Conservation (phyloP, 1,140 invertebrate genomes). For the Bacillus rossius region DNA sequence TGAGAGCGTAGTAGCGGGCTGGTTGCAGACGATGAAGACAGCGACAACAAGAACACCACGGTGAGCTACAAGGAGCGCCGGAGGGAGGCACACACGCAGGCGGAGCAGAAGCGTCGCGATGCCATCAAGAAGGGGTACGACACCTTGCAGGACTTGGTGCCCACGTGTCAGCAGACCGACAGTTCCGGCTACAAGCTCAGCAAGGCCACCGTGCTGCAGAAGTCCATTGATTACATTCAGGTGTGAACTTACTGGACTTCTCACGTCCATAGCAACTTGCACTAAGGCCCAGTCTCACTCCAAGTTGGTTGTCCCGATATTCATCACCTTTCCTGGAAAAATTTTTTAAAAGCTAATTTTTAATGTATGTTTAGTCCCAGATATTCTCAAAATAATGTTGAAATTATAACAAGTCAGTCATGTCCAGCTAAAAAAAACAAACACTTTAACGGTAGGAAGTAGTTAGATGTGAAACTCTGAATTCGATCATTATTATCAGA, state of each 20-base stretch:
- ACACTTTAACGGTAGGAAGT: no score
- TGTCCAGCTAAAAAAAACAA: no score
- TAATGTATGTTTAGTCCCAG: no score
- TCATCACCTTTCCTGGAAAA: no score
- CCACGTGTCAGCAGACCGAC: constrained; percentile 84
- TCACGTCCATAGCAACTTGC: no score
- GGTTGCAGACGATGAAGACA: constrained; percentile 82
- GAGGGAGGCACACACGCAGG: constrained; percentile 93
- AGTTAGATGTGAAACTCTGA: no score
- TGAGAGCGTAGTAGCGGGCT: constrained; percentile 10
- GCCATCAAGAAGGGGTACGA: constrained; percentile 96
- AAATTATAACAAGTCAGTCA: no score
- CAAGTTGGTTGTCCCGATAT: no score
- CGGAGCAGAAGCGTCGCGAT: constrained; percentile 94
- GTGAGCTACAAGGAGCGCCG: constrained; percentile 90
- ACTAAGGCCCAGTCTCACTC: no score
- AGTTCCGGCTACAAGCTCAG: constrained; percentile 89
- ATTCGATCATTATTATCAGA: no score
- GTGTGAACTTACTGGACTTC: constrained; percentile 22
- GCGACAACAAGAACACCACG: constrained; percentile 69
- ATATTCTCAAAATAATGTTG: no score
- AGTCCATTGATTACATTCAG: constrained; percentile 84
- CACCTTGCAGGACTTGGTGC: constrained; percentile 84
- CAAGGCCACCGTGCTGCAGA: constrained; percentile 92
- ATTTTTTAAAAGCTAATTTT: no score